Conservation (phyloP, 35 echinoderm and acorn worm genomes). For the Antedon bifida region DNA sequence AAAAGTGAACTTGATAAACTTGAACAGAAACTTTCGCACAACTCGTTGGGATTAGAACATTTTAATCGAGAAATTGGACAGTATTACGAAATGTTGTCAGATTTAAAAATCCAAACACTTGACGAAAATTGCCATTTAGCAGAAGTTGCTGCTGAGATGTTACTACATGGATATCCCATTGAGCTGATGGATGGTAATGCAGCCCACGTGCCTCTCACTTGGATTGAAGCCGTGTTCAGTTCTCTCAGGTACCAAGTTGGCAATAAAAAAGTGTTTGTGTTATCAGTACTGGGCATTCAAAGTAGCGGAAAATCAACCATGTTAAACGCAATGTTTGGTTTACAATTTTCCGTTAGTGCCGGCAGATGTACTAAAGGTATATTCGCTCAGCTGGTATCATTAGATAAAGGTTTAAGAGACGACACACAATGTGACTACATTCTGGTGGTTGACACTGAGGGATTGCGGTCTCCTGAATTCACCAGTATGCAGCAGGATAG, state of each 20-base stretch:
- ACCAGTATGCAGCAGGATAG: neutral
- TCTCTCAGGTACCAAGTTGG: neutral
- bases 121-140: too few species aligned
- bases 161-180: conserved; percentile 6
- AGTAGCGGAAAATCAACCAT: conserved; percentile 29
- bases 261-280: neutral
- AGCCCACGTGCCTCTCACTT: conserved; percentile 1
- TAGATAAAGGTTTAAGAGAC: neutral
- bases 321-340: conserved; percentile 25
- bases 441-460: conserved; percentile 19
- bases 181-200: conserved; percentile 27
- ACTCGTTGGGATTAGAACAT: conserved; percentile 20
- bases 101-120: too few species aligned
- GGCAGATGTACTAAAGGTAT: conserved; percentile 21
- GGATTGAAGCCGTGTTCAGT: neutral
- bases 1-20: conserved; percentile 4
- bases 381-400: conserved; percentile 12
- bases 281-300: conserved; percentile 25
- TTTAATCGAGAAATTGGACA: conserved; percentile 22
- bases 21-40: neutral
- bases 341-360: conserved; percentile 25
- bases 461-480: neutral
- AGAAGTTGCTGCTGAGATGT: conserved; percentile 11
- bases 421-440: conserved; percentile 10
- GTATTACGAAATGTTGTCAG: neutral